phyloP scores from a whole-genome alignment of 2,113 vertebrate species.

The Oriolus oriolus region DNA sequence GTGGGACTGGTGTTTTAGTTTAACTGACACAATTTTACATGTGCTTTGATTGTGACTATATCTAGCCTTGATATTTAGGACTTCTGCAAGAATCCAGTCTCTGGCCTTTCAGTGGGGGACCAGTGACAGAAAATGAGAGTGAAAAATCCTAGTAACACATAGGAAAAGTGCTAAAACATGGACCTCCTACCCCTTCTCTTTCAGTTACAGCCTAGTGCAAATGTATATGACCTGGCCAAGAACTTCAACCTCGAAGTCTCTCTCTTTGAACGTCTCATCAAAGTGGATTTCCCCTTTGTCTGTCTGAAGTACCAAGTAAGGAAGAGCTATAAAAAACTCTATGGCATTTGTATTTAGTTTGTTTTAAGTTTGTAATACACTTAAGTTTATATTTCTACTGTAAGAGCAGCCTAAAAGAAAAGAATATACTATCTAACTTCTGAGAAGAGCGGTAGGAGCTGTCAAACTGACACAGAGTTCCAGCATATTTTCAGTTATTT shows the following conservation, averaged over 20 bases:
- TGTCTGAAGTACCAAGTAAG: slow-evolving; percentile 91
- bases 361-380: background rate
- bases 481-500: background rate
- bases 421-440: background rate
- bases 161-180: background rate
- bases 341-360: background rate
- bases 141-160: background rate
- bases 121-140: background rate
- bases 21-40: background rate
- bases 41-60: background rate
- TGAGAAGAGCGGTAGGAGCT: background rate
- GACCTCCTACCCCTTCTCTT: background rate
- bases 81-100: background rate
- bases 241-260: slow-evolving; percentile 92
- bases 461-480: background rate
- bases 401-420: background rate
- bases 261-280: slow-evolving; percentile 93
- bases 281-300: slow-evolving; percentile 82
- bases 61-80: background rate
- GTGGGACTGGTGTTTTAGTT: background rate
- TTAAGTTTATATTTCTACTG: background rate
- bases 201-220: slow-evolving; percentile 88
- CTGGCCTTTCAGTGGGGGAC: background rate
- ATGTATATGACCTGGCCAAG: slow-evolving; percentile 90
- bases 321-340: background rate